Conservation (phyloP, 2,888 invertebrate genomes). For the Nomada ruficornis region DNA sequence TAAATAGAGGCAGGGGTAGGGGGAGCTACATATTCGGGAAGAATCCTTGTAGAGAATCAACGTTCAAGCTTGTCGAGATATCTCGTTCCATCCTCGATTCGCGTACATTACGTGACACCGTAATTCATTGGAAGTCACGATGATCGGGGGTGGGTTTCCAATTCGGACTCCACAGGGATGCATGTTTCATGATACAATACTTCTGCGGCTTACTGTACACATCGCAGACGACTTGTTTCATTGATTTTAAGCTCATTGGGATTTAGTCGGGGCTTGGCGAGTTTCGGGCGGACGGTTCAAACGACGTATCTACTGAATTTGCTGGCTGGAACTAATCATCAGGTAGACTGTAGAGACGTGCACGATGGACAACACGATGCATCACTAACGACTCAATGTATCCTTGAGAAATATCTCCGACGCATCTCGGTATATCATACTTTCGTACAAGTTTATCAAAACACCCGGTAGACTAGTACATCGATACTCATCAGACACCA, state of each 20-base stretch:
- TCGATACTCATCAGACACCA: background rate
- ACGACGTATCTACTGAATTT: too few species aligned
- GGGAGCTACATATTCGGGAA: slow-evolving; percentile 5
- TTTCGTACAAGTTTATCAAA: background rate
- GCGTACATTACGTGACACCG: background rate
- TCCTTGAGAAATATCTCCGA: background rate
- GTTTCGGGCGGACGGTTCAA: too few species aligned
- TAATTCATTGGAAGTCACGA: background rate
- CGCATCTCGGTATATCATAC: background rate
- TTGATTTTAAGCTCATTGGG: too few species aligned
- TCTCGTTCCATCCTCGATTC: slow-evolving; percentile 28
- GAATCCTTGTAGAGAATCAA: slow-evolving; percentile 2
- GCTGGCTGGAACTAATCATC: too few species aligned
- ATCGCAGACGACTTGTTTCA: too few species aligned
- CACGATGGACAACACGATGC: background rate
- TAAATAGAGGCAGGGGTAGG: background rate
- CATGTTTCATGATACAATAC: slow-evolving; percentile 1
- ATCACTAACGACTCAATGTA: background rate
- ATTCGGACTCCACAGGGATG: slow-evolving; percentile 1
- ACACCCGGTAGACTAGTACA: background rate
- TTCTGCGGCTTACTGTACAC: too few species aligned
- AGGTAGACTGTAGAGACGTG: background rate
- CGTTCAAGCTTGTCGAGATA: slow-evolving; percentile 2
- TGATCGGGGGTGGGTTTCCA: background rate
- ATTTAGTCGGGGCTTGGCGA: too few species aligned